These are phyloP conservation scores for Monomorium pharaonis DNA, from an alignment of 1,140 invertebrate genomes.

Conservation along the genomic window DNA sequence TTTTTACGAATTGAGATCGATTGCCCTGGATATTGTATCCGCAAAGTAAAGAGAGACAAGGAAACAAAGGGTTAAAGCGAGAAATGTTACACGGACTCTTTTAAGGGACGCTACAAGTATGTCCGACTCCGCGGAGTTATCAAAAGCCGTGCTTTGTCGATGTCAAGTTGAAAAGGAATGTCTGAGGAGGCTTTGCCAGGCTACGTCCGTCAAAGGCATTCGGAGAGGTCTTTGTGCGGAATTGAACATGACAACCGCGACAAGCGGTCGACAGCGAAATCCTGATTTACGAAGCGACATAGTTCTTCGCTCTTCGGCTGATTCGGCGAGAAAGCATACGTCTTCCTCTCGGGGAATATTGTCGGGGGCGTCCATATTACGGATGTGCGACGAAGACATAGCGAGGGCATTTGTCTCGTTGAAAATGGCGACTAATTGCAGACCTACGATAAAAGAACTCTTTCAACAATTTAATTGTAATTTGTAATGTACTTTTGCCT, in stretches of 20 bases:
- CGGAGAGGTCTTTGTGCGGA: conserved; percentile 13
- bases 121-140: conserved; percentile 5
- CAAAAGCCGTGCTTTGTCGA: conserved; percentile 27
- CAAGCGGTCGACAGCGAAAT: conserved; percentile 43
- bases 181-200: conserved; percentile 28
- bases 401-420: neutral
- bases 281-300: conserved; percentile 48
- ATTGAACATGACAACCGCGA: conserved; percentile 51
- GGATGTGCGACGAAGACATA: neutral
- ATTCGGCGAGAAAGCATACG: neutral
- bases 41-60: too few species aligned
- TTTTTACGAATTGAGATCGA: neutral
- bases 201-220: conserved; percentile 29
- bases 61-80: neutral
- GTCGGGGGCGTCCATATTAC: neutral
- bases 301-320: conserved; percentile 15
- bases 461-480: too few species aligned
- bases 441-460: too few species aligned
- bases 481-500: too few species aligned
- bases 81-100: neutral
- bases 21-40: neutral
- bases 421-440: neutral
- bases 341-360: neutral
- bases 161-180: conserved; percentile 28
- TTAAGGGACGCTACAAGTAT: conserved; percentile 1